A percentile compares a stretch with the other conserved stretches of the same genome.
phyloP scores from a whole-genome alignment of 2,113 vertebrate species.

The Cyprinodon brontotheroides region DNA sequence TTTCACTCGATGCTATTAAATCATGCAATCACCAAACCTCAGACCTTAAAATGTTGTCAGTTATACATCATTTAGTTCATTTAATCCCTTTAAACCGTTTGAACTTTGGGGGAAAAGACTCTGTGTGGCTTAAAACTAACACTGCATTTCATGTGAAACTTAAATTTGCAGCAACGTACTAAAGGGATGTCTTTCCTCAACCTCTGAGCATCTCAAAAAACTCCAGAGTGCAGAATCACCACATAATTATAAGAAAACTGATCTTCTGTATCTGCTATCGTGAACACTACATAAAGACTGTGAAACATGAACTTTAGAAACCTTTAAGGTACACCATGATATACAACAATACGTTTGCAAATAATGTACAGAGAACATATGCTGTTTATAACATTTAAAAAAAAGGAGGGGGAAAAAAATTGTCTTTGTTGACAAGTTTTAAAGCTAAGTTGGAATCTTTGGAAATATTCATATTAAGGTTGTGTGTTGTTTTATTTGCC shows the following conservation, averaged over 20 bases:
- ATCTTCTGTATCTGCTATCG: conserved; percentile 32
- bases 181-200: background rate
- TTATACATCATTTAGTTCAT: conserved; percentile 16
- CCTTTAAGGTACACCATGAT: conserved; percentile 42
- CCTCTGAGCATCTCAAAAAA: background rate
- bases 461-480: conserved; percentile 65
- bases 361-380: conserved; percentile 74
- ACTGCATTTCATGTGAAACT: background rate
- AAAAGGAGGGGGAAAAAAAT: conserved; percentile 31
- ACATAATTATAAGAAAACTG: conserved; percentile 11
- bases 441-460: conserved; percentile 56
- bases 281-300: conserved; percentile 49
- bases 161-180: background rate
- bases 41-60: conserved; percentile 27
- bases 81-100: conserved; percentile 38
- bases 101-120: conserved; percentile 3
- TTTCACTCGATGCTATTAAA: conserved; percentile 35
- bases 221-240: conserved; percentile 22
- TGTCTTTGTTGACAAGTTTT: conserved; percentile 54
- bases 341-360: conserved; percentile 57
- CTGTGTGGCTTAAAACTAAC: background rate
- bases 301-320: conserved; percentile 57
- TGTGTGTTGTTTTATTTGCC: conserved; percentile 70
- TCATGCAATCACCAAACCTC: conserved; percentile 27
- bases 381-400: conserved; percentile 63